These are phyloP conservation scores for Diadumene lineata DNA, from an alignment of 92 coral and sea anemone genomes.

Conservation along the genomic window DNA sequence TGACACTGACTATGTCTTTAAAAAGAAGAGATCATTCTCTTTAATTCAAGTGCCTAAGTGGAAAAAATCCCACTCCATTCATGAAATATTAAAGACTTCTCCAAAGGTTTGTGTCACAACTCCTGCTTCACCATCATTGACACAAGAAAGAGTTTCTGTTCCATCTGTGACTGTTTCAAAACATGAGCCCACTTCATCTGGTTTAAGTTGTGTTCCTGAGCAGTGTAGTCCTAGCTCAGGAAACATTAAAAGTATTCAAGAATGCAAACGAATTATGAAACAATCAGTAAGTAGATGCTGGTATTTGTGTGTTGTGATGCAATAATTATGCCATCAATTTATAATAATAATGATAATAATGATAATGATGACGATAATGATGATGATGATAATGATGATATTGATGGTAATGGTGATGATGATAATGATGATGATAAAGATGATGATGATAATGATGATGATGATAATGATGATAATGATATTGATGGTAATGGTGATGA, in stretches of 20 bases:
- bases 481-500: too few species aligned
- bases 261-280: slow-evolving; percentile 54
- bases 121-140: background rate
- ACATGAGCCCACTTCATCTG: background rate
- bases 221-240: background rate
- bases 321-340: too few species aligned
- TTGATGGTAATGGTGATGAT: too few species aligned
- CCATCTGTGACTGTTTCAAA: slow-evolving; percentile 6
- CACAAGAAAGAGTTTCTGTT: background rate
- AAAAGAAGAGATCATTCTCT: slow-evolving; percentile 25
- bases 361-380: too few species aligned
- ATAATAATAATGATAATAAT: too few species aligned
- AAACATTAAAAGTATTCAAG: slow-evolving; percentile 37
- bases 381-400: too few species aligned
- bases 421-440: too few species aligned
- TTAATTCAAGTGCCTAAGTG: slow-evolving; percentile 19
- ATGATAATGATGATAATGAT: too few species aligned
- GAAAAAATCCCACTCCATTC: slow-evolving; percentile 19
- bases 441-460: too few species aligned
- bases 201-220: background rate
- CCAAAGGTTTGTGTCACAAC: background rate
- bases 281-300: slow-evolving; percentile 47
- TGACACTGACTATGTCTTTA: background rate
- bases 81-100: background rate
- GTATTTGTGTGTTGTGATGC: too few species aligned